Evolutionary conservation across 2,797 vertebrate species (phyloP), one percentile per base, ranked within the genome.

Genomic region (Phoeniculus purpureus): DNA sequence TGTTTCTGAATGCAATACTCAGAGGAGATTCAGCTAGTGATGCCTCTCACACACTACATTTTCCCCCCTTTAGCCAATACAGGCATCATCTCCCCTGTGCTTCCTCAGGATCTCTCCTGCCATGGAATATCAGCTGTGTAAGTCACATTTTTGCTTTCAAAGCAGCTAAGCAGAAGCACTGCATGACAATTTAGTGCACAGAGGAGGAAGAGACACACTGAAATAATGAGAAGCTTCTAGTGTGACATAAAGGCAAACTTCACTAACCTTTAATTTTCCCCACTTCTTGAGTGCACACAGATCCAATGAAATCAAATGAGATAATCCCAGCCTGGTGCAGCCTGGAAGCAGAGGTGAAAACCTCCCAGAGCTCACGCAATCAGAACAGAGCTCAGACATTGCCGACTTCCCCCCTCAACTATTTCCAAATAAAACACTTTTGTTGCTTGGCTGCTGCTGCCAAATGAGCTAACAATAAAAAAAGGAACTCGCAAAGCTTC

Each of bases 351-450:
- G 94, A 94, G 94, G 93, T 96, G 94, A 96, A 96, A 96, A 92
- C 92, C 93, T 95, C 94, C 89, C 93, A 90, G 94, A 94, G 93
- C 88, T 95, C 95, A 85, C 13, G 34, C 94, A 82, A 95, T 92
- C 94, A 85, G 92, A 72, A 51, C 9, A 15, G 78, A 81, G 70
- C 84, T 89, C 76, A 16, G 92, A 93, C 94, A 50, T 7, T 56
- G 93, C 71, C 76, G 26, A 94, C 93, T 95, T 95, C 90, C 88
- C 89, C 95, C 94, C 94, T 95, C 93, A 94, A 96, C 86, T 90
- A 94, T 94, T 96, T 96, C 95, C 95, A 96, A 96, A 95, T 95
- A 96, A 96, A 96, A 96, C 94, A 96, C 88, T 96, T 95, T 74
- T 94, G 88, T 95, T 95, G 94, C 94, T 94, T 65, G 66, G 84